Evolutionary conservation across 2,113 vertebrate species (phyloP), one percentile per base, ranked within the genome.

Genomic region (Ceratotherium simum): DNA sequence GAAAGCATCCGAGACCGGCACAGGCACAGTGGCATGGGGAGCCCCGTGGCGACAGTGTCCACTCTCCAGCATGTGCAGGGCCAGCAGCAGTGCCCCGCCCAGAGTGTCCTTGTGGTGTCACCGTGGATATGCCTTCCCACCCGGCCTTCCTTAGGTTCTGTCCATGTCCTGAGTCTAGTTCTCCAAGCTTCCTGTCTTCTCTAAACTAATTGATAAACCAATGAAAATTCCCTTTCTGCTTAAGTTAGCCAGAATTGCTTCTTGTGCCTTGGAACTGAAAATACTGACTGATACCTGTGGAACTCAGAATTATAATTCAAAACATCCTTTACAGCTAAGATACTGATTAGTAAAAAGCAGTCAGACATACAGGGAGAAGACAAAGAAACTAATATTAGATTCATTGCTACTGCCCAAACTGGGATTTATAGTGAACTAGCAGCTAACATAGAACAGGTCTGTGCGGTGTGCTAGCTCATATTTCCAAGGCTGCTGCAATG

Each of bases 331-430:
- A 72, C 20, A 90, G 84, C 17, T 70, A 76, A 78, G 20, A 33
- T 42, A 25, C 33, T 39, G 20, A 81, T 92, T 46, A 85, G 48
- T 72, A 46, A 88, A 90, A 93, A 90, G 69, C 51, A 92, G 90
- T 25, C 48, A 90, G 90, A 54, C 18, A 46, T 3, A 75, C 3
- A 31, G 17, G 67, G 58, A 81, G 67, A 58, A 92, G 46, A 48
- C 6, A 48, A 54, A 42, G 5, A 51, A 89, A 86, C 29, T 4
- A 86, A 81, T 31, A 16, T 67, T 27, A 33, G 27, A 60, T 90
- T 90, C 69, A 33, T 39, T 65, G 82, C 56, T 60, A 31, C 65
- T 39, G n/a, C 20, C n/a, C 20, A 62, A 73, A 86, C 48, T 48
- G 13, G 29, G 67, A 67, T 62, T 69, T 54, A 84, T 10, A 23